Evolutionary conservation across 2,888 invertebrate species (phyloP), one percentile per base, ranked within the genome.

Genomic region (Tenodera sinensis): DNA sequence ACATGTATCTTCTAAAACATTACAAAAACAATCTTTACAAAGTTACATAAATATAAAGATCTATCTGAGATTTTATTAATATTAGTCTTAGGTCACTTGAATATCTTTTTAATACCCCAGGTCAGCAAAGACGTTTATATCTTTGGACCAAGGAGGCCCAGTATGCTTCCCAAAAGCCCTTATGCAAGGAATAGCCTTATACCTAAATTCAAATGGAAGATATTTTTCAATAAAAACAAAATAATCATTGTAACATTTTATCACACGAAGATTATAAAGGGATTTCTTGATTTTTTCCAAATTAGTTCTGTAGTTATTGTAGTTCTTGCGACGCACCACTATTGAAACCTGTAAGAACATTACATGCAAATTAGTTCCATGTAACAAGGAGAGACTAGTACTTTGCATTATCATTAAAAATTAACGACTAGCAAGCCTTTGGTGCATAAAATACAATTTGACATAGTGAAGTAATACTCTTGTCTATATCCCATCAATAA

Each of bases 191-290:
- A 87, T 34, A 8, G 54, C 87, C 9, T 87, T 87, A 34, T n/a
- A 30, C 42, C 82, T 25, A 34, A 34, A 87, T 12, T 30, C 34
- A 82, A 30, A 34, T 12, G 87, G 87, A 34, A 87, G 87, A 87
- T 87, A 87, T 9, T 87, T 42, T n/a, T 87, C 87, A n/a, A 87
- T 87, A 30, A 87, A 87, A 14, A 87, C 28, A 34, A 87, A 87
- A 83, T 82, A 87, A n/a, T 87, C 87, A 81, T 82, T 82, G 25
- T 82, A 28, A 81, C 54, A 82, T 28, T 87, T 87, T 82, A 87
- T 87, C 25, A 87, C 3, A 3, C 87, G 83, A 47, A 87, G 15
- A 27, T 34, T n/a, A 42, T 87, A 87, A n/a, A 87, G 82, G 2
- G 30, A 14, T 27, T 28, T 87, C 42, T 87, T 87, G 28, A 87